These are phyloP conservation scores for Meloidogyne floridensis DNA, from an alignment of 1,140 invertebrate genomes.

Conservation along the genomic window DNA sequence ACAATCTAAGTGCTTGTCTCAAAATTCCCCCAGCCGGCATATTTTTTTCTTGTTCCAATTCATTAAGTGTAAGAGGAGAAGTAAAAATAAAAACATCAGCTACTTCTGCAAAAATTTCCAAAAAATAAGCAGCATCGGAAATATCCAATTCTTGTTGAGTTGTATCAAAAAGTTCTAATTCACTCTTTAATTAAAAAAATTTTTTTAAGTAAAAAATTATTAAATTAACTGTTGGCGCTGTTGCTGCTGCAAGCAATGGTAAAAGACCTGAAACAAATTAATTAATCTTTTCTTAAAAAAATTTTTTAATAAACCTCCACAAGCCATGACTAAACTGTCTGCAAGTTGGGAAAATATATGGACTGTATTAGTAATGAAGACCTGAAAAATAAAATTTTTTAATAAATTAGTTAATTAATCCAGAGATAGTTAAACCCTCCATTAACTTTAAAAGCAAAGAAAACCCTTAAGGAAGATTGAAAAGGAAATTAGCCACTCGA, in stretches of 20 bases:
- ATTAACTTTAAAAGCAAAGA: no score
- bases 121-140: slow-evolving; percentile 91
- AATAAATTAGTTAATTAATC: slow-evolving; percentile 23
- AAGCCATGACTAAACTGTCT: slow-evolving; percentile 97
- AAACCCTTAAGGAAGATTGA: no score
- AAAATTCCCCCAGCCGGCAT: slow-evolving; percentile 97
- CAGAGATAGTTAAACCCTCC: no score
- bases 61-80: slow-evolving; percentile 88
- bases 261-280: slow-evolving; percentile 74
- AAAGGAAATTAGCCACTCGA: no score
- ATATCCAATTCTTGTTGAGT: slow-evolving; percentile 93
- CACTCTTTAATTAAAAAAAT: slow-evolving; percentile 75
- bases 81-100: slow-evolving; percentile 97
- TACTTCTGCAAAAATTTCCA: slow-evolving; percentile 94
- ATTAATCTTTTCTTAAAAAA: no score
- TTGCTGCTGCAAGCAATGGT: slow-evolving; percentile 92
- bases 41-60: slow-evolving; percentile 97
- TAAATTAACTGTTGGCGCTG: slow-evolving; percentile 88
- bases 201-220: slow-evolving; percentile 30
- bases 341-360: slow-evolving; percentile 97
- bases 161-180: slow-evolving; percentile 94
- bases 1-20: slow-evolving; percentile 87
- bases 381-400: slow-evolving; percentile 79
- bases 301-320: slow-evolving; percentile 73
- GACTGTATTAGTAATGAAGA: slow-evolving; percentile 98